Evolutionary conservation across 2,797 vertebrate genomes (phyloP), one percentile per base, ranked within the genome.

Genomic region (Florisuga fusca): DNA sequence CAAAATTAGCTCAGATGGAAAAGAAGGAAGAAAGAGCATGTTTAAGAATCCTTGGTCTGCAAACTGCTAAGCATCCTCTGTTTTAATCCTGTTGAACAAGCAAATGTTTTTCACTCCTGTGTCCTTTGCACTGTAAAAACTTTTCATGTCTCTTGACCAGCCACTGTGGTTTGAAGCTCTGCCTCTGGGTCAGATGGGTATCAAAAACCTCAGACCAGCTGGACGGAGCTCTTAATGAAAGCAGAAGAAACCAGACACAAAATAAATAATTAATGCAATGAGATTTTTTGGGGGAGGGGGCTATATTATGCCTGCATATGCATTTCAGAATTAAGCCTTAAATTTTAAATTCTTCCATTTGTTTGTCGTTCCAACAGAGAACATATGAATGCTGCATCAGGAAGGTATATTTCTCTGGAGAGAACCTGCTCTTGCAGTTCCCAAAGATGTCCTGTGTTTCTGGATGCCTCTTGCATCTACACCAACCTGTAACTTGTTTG

Each of bases 151-250:
- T 83, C 72, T 54, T 7, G 72, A 43, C 57, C 29, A 78, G 63
- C 58, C 72, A 55, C 36, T 58, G 78, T 64, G 86, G 64, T 92
- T 88, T 79, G 78, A 95, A 80, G 84, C 36, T 57, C 71, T 87
- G 74, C 57, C 59, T 92, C 71, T 50, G 86, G 76, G 64, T 80
- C 81, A 94, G 57, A 61, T 16, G 71, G 50, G 36, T 71, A 79
- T 48, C 46, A 91, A 89, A 89, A 91, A 57, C 61, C 72, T 83
- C 78, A 84, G 83, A 78, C 17, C 38, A 87, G 63, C 48, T 82
- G 84, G 55, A 71, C 41, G 61, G 46, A 87, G 46, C 3, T 84
- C 53, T 59, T 50, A 38, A 63, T 9, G 41, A 86, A n/a, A 10
- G 6, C 61, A 48, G 67, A 14, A 84, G 74, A 92, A 94, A 87